Evolutionary conservation across 2,113 vertebrate species (phyloP), one percentile per base, ranked within the genome.

Genomic region (Castor canadensis): DNA sequence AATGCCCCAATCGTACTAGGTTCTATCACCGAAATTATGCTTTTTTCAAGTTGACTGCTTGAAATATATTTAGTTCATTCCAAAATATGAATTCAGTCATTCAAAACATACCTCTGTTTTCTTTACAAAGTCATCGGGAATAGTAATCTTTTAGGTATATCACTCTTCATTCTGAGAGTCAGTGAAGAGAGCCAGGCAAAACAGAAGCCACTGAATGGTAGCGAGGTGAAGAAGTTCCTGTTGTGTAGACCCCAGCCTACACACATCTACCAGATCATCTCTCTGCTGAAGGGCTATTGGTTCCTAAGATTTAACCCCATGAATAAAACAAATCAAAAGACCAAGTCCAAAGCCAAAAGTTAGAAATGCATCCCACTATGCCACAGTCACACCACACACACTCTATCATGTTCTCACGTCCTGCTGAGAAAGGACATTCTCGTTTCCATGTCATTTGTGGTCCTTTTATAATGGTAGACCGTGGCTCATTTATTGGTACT

Each of bases 21-120:
- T 19, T 17, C 52, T 73, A 47, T 80, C 86, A 91, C 45, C 76
- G 72, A 94, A 94, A 75, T 72, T 32, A 54, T 35, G 24, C 56
- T n/a, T 84, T 85, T 20, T 45, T 82, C 58, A 71, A 56, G 22
- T 38, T 91, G 52, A 69, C 79, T 86, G 56, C 76, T 69, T 45
- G 40, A 80, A 67, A 69, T 80, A 75, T 20, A 49, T 30, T 1
- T 9, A 80, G 43, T 83, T 94, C 66, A 67, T 66, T 92, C 58
- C 38, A 67, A 13, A 40, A 58, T 17, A 35, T 89, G 40, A 60
- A 19, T 67, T 92, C n/a, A 30, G 10, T 58, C 84, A 66, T 62
- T 93, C 85, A 90, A 87, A 95, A 60, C 6, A 76, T 47, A 94
- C 80, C 16, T 95, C 79, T 91, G 22, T 62, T 93, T 89, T 66